Base-by-base conservation (phyloP, 2,888 invertebrate genomes). In the Acrocera orbiculus region DNA sequence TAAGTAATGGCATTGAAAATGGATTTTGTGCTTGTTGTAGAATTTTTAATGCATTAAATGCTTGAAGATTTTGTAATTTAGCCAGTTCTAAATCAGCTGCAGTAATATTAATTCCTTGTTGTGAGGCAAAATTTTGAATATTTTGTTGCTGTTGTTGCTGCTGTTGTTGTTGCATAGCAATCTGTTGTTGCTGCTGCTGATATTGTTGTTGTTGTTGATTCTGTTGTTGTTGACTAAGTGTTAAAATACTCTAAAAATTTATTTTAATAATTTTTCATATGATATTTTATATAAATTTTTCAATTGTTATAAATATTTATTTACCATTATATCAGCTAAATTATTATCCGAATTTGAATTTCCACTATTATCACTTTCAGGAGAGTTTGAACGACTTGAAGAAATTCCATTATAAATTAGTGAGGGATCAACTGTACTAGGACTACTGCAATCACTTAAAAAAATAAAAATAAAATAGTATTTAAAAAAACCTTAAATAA, bases 361-460 rank as follows among this genome's bases (percentile, higher is more conserved):
- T 40, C 50, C 53, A 44, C 57, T 58, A 32, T 56, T 54, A 39
- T 56, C 55, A 39, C 57, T 58, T 40, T 56, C 56, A 3, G 58
- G 58, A 2, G 58, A 58, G 40, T 55, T 56, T 4, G 58, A 58
- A 20, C 58, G 56, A 24, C 56, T 58, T 5, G 54, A 54, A 16
- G 47, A 44, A 33, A 44, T 42, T 26, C 42, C 44, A 41, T 34
- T 32, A 13, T 37, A 41, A 10, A 42, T 11, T 20, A 42, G 13
- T 10, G 38, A 28, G n/a, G 39, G 35, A 16, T 42, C 40, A 14
- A 38, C 30, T 10, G 37, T 28, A 22, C 38, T 34, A 17, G 39
- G 40, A 35, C 39, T 56, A 44, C 55, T 56, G 47, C 56, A 53
- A 37, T 54, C 54, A 46, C 56, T 56, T 42, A 19, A 43, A 43